Evolutionary conservation across 2,888 invertebrate species (phyloP), one percentile per base, ranked within the genome.

Genomic region (Diplolepis rosae): DNA sequence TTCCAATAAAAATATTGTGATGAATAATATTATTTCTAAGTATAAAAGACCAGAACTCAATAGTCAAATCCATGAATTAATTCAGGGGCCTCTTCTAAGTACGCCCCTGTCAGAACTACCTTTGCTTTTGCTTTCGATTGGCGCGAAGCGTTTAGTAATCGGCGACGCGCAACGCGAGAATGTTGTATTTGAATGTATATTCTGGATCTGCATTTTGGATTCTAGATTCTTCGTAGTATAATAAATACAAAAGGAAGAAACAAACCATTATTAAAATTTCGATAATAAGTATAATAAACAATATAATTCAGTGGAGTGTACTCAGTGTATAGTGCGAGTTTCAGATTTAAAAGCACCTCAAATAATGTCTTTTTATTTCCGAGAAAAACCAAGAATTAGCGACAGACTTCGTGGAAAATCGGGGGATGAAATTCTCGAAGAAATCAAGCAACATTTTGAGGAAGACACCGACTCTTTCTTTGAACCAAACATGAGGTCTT

Each of bases 351-450:
- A n/a, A n/a, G 54, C 32, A 4, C 22, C 27, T 39, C 7, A 66
- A 30, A 51, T 52, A 56, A 88, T 88, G 88, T 88, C 88, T 69
- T 87, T 82, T 77, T 85, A 86, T 69, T 88, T 87, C 68, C 85
- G 85, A 61, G 87, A 88, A 42, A 84, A 83, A 74, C 87, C 87
- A 72, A 83, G 79, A 76, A 84, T 88, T 75, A 78, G 84, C 79
- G 87, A 88, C 42, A 85, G 82, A 69, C 72, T 85, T 32, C 84
- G 85, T 1, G 86, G 85, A 3, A 86, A 87, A 75, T 81, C 84
- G 27, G 82, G 85, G 7, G 85, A 88, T 71, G 88, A 88, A 71
- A 77, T 88, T 32, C 72, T 88, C 30, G 81, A 86, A 65, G 83
- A 88, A 65, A 77, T 88, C 30, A 86, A 86, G 71, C 83, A 88